Evolutionary conservation across 37 sponge, comb jelly and placozoan species (phyloP), one percentile per base, ranked within the genome.

Genomic region (Cladorhizidae sp.): DNA sequence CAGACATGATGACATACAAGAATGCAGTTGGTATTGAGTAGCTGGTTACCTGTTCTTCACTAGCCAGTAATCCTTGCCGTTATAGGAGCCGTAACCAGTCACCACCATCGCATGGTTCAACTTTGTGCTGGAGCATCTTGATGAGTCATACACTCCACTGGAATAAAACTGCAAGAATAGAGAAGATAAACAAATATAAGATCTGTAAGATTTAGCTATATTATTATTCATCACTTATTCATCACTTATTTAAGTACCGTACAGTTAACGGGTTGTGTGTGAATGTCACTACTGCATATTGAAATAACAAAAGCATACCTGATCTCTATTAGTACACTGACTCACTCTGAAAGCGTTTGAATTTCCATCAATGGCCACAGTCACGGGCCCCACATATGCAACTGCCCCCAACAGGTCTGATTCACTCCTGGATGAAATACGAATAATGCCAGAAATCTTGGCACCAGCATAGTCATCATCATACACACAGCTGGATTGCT

Each of bases 311-410:
- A 45, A 45, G 5, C 8, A 9, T 45, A 45, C 5, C 9, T 5
- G 5, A 9, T 45, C 49, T 9, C 5, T 45, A 12, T 9, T 45
- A 45, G 9, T 45, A 5, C 49, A 45, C 49, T 5, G 5, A 45
- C 2, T 38, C 8, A 20, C 1, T 40, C 58, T 92, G 93, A 74
- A 97, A 97, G 51, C 91, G 80, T 5, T 52, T 1, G 56, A 87
- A 85, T 0, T 61, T 29, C 95, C 98, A 80, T 97, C 98, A 32
- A 97, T 90, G 49, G 91, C 95, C n/a, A 94, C 88, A 62, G 95
- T 92, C 71, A 97, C 87, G 45, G 98, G 98, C 12, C 95, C 95
- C 0, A 89, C 76, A 28, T 73, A 67, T 28, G 91, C 98, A 3
- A 94, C 79, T 26, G 98, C 98, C 33, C 62, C 73, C 49, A 61